Evolutionary conservation across 2,113 vertebrate species (phyloP), one percentile per base, ranked within the genome.

Genomic region (Alaudala cheleensis): DNA sequence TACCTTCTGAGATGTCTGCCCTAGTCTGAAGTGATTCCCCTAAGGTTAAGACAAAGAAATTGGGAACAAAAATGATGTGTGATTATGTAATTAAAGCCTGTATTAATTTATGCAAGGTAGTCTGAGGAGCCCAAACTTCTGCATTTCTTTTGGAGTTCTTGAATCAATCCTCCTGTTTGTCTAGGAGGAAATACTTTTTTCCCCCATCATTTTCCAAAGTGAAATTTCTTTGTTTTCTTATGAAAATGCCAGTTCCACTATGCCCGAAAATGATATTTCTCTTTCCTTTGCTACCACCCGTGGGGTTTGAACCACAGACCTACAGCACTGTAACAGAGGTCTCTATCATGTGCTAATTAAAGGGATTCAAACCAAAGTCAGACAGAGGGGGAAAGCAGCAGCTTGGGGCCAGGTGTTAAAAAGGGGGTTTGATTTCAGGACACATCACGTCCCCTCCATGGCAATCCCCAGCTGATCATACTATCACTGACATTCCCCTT

Each of bases 221-320:
- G 70, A 74, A 91, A 40, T 84, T 44, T 93, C 66, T 91, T 94
- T 91, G 39, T 79, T 93, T 95, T 86, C 91, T 71, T 93, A 81
- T 74, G 72, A 87, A 92, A 89, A 31, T 61, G 44, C 69, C 26
- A 71, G n/a, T 88, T 92, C 31, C 34, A 37, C 51, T 71, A 5
- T 83, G 60, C 64, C 72, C 80, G 15, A 49, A 83, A 79, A 60
- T 45, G 4, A 54, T 84, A 86, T 60, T 95, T 90, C 50, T 93
- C 14, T 91, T 95, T 88, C 81, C 70, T 92, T 89, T 93, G 61
- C 69, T 92, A 45, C 65, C 77, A 72, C 86, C 44, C 37, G 0
- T 86, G 83, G 44, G 77, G 28, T 84, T 89, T 95, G 92, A 93
- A 84, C 83, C 91, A 84, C 94, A 95, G 93, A 96, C 91, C 94